Percentiles rank a stretch among this genome's conserved stretches.
Conservation (phyloP, 2,113 vertebrate genomes). For the Solea solea region DNA sequence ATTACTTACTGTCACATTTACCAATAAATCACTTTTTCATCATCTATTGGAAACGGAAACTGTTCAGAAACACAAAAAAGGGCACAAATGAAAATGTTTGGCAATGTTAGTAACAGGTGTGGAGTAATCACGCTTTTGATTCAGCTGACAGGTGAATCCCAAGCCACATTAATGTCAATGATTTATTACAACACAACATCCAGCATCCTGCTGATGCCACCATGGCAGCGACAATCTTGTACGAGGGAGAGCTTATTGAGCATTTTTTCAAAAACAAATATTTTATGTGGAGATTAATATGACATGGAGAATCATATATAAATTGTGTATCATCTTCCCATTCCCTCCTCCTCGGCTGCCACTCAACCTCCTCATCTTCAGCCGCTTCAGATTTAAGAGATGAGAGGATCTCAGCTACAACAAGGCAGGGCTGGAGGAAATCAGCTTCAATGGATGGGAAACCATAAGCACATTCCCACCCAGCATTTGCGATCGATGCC, state of each 20-base stretch:
- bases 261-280: constrained; percentile 5
- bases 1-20: constrained; percentile 31
- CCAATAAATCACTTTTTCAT: constrained; percentile 16
- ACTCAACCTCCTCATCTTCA: constrained; percentile 13
- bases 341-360: background rate
- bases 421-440: constrained; percentile 29
- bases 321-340: constrained; percentile 5
- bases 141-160: constrained; percentile 31
- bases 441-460: constrained; percentile 37
- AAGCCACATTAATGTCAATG: constrained; percentile 52
- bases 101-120: too few species aligned
- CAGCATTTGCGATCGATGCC: constrained; percentile 60
- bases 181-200: constrained; percentile 56
- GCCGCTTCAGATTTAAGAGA: constrained; percentile 36
- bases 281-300: constrained; percentile 4
- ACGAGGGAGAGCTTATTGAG: constrained; percentile 10
- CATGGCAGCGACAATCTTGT: constrained; percentile 21
- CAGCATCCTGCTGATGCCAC: constrained; percentile 47
- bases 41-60: background rate
- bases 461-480: constrained; percentile 54
- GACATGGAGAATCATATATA: background rate
- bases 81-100: too few species aligned
- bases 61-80: background rate
- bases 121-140: constrained; percentile 36
- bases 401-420: constrained; percentile 40